Conservation (phyloP, 1,140 invertebrate genomes). For the Proales similis region DNA sequence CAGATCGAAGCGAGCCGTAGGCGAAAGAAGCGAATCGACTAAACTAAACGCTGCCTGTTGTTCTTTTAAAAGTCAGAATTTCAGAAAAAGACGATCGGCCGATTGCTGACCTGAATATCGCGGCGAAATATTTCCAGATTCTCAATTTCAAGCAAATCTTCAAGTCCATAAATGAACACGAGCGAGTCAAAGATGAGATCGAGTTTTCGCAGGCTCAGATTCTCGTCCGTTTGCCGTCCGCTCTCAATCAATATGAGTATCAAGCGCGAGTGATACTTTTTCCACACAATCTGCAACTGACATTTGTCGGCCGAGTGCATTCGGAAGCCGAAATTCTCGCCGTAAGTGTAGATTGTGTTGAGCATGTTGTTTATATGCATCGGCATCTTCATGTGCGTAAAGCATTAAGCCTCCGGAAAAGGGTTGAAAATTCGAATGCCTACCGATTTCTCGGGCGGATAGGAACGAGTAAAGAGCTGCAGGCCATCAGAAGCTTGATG, state of each 20-base stretch:
- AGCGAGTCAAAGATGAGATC: slow-evolving; percentile 66
- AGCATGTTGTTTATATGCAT: slow-evolving; percentile 71
- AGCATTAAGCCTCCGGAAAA: slow-evolving; percentile 29
- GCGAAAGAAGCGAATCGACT: slow-evolving; percentile 21
- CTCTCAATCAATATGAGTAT: slow-evolving; percentile 51
- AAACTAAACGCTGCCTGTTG: slow-evolving; percentile 8
- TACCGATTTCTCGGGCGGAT: slow-evolving; percentile 1
- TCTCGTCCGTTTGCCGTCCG: slow-evolving; percentile 46
- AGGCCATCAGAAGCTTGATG: slow-evolving; percentile 5
- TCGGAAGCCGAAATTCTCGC: slow-evolving; percentile 63
- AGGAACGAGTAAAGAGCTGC: slow-evolving; percentile 13
- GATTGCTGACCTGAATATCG: slow-evolving; percentile 61
- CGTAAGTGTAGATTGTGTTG: slow-evolving; percentile 75
- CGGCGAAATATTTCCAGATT: slow-evolving; percentile 71
- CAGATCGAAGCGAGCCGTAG: background rate
- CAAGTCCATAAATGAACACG: slow-evolving; percentile 67
- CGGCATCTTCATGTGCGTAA: slow-evolving; percentile 59
- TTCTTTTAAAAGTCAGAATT: too few relatives aligned
- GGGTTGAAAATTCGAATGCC: background rate
- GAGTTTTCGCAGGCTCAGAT: slow-evolving; percentile 57
- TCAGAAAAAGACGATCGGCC: too few relatives aligned
- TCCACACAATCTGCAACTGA: slow-evolving; percentile 67
- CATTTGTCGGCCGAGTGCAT: slow-evolving; percentile 62
- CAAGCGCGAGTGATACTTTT: slow-evolving; percentile 60
- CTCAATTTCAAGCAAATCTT: slow-evolving; percentile 65